Evolutionary conservation across 1,140 invertebrate species (phyloP).

Genomic region (Drosophila lacteicornis): DNA sequence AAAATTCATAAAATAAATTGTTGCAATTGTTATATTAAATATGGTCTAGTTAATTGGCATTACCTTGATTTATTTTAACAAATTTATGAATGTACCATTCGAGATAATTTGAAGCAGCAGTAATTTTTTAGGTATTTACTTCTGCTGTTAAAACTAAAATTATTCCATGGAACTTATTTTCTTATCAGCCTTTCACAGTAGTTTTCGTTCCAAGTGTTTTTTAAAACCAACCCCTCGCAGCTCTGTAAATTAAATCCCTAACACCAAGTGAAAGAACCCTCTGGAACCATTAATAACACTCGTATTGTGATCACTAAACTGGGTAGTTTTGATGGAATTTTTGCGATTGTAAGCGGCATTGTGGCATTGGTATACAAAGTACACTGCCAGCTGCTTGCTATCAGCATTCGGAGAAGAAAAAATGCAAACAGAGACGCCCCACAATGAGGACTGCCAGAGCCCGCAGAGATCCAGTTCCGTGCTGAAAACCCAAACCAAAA

Average conservation of each 20-base stretch:
- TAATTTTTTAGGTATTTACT: background rate
- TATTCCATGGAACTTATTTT: background rate
- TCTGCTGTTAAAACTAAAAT: too few relatives aligned
- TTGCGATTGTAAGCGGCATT: constrained; percentile 13
- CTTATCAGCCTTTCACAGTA: background rate
- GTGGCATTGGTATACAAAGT: constrained; percentile 51
- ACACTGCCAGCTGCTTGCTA: constrained; percentile 37
- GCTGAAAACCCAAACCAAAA: constrained; percentile 24
- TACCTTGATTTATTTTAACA: background rate
- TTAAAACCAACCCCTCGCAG: background rate
- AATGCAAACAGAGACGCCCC: constrained; percentile 40
- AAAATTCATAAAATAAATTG: too few relatives aligned
- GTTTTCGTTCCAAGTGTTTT: background rate
- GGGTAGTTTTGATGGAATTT: constrained; percentile 3
- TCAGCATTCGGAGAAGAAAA: constrained; percentile 39
- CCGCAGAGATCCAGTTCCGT: constrained; percentile 25
- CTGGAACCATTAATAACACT: constrained; percentile 1
- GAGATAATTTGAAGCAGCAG: background rate
- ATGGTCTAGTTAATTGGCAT: fast-evolving
- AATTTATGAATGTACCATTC: background rate
- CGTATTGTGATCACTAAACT: background rate
- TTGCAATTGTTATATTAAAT: background rate
- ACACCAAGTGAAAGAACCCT: background rate
- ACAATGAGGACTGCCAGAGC: constrained; percentile 13
- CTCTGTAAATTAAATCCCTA: background rate